Evolutionary conservation across 2,888 invertebrate species (phyloP).

Genomic region (Leptothorax acervorum): DNA sequence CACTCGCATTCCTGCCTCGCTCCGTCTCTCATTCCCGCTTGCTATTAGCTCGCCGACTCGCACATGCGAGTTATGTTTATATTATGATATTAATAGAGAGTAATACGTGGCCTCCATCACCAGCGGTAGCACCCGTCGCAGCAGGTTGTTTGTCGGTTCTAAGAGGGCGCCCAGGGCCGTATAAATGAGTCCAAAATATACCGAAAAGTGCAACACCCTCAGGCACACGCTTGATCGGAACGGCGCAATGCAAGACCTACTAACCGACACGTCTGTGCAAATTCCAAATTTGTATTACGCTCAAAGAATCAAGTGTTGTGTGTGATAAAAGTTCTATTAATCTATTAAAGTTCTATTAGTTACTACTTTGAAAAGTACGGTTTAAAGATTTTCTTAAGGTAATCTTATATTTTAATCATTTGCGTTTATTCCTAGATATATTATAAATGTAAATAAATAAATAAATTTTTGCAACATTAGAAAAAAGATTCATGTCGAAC

Average conservation of each 20-base stretch:
- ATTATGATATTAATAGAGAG: slow-evolving; percentile 85
- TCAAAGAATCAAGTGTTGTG: slow-evolving; percentile 3
- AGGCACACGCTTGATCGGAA: slow-evolving; percentile 27
- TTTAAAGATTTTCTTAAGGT: neutral
- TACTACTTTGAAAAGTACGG: neutral
- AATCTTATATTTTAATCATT: neutral
- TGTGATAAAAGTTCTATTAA: neutral
- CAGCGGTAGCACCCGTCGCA: slow-evolving; percentile 69
- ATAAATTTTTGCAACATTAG: neutral
- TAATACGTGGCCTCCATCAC: slow-evolving; percentile 76
- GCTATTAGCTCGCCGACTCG: slow-evolving; percentile 72
- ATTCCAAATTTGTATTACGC: slow-evolving; percentile 18
- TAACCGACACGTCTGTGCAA: slow-evolving; percentile 32
- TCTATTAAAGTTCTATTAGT: no score
- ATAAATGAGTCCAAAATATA: slow-evolving; percentile 17
- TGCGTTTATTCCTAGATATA: neutral
- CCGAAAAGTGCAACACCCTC: slow-evolving; percentile 32
- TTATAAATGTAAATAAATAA: neutral
- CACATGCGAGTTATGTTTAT: slow-evolving; percentile 83
- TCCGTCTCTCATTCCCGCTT: slow-evolving; percentile 58
- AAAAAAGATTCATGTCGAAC: neutral
- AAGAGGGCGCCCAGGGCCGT: slow-evolving; percentile 65
- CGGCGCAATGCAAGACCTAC: slow-evolving; percentile 7
- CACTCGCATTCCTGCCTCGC: slow-evolving; percentile 54
- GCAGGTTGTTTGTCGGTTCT: slow-evolving; percentile 78